Conservation (phyloP, 1,140 invertebrate genomes). For the Rhysida immarginata region DNA sequence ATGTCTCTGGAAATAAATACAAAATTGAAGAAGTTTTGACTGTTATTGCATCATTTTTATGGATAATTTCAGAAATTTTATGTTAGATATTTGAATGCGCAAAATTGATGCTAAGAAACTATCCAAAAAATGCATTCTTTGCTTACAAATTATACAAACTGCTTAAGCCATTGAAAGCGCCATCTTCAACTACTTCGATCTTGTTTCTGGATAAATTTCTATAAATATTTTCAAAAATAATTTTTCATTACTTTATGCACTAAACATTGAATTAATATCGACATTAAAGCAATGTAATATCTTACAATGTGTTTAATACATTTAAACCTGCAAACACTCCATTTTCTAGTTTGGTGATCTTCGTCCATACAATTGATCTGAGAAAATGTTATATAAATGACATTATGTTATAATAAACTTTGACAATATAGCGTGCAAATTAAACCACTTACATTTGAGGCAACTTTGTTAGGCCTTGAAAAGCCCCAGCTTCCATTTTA, state of each 20-base stretch:
- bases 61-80: too few relatives aligned
- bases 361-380: too few relatives aligned
- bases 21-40: background rate
- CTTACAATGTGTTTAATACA: background rate
- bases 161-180: constrained; percentile 25
- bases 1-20: constrained; percentile 22
- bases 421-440: too few relatives aligned
- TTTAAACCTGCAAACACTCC: too few relatives aligned
- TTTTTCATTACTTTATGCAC: background rate
- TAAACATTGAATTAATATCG: background rate
- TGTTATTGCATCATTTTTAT: too few relatives aligned
- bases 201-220: constrained; percentile 24
- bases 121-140: too few relatives aligned
- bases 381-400: background rate
- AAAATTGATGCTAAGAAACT: too few relatives aligned
- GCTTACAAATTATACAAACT: constrained; percentile 24
- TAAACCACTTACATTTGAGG: too few relatives aligned
- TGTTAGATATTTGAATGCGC: too few relatives aligned
- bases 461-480: constrained; percentile 2
- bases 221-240: background rate
- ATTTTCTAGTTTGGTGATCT: too few relatives aligned
- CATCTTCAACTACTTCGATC: constrained; percentile 23
- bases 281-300: background rate
- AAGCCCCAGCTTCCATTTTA: background rate
- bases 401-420: background rate